phyloP scores from a whole-genome alignment of 2,888 invertebrate species.

The Spilosoma lubricipeda region DNA sequence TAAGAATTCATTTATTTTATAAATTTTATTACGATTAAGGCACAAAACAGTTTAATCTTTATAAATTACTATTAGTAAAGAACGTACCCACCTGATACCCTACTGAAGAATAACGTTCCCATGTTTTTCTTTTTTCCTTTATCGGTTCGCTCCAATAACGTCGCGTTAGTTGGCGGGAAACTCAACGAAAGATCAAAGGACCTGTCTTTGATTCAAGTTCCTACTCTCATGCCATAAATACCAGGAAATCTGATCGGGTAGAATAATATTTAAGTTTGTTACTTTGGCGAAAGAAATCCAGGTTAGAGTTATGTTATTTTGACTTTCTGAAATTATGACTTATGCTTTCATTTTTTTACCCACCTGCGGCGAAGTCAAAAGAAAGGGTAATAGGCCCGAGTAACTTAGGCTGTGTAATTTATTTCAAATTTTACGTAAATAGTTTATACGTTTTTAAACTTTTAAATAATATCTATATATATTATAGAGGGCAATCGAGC shows the following conservation, averaged over 20 bases:
- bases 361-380: too few relatives aligned
- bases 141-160: neutral
- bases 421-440: too few relatives aligned
- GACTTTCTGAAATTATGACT: too few relatives aligned
- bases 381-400: too few relatives aligned
- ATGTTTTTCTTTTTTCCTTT: neutral
- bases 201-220: neutral
- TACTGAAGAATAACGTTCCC: neutral
- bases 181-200: conserved; percentile 1
- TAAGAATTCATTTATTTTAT: neutral
- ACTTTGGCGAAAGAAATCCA: neutral
- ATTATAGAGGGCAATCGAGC: too few relatives aligned
- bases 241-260: neutral
- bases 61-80: neutral
- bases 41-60: neutral
- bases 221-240: neutral
- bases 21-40: neutral
- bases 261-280: neutral
- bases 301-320: neutral
- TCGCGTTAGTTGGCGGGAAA: neutral
- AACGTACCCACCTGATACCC: neutral
- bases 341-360: too few relatives aligned
- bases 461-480: too few relatives aligned
- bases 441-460: too few relatives aligned
- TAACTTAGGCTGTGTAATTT: too few relatives aligned